Base-by-base conservation (phyloP, 64 coral and sea anemone genomes). In the Cladopsammia gracilis region DNA sequence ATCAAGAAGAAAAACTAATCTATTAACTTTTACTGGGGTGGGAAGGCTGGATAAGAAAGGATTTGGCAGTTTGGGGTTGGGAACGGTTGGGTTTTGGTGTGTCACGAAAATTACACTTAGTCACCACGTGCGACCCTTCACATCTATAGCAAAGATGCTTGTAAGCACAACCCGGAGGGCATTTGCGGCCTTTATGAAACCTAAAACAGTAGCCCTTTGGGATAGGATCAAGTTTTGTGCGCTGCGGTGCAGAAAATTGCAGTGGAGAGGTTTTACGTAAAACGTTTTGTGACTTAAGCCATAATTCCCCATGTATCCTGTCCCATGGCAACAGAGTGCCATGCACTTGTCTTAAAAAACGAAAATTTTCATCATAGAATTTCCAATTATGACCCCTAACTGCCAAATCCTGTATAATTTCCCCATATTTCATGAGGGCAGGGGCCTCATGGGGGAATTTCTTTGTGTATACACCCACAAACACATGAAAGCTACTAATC, bases 291-390 rank as follows among this genome's bases (percentile, higher is more conserved):
- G 85, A 87, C 25, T 68, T 70, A 6, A 86, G 83, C 83, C 62
- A 86, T 16, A 86, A 53, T 53, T 86, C 83, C 7, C 26, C 48
- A 53, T 86, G 83, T 0, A 86, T 86, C 9, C 47, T 48, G 46
- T 51, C 86, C 86, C 86, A 89, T 9, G 86, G 86, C 2, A 75
- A 15, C 7, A 73, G 19, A 26, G 52, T 0, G 19, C 11, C n/a
- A 45, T 43, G 24, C 5, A 18, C 25, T 25, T 89, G 70, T 49
- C 91, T 50, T 44, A 93, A 24, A 56, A 67, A 93, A 48, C 90
- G 80, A 46, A 93, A 93, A 77, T 93, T 93, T 20, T 92, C 66
- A 69, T 86, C 82, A 69, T 69, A 86, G 46, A 42, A 69, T 22
- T 51, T 58, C 82, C 82, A 86, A 18, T 86, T 67, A 47, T 48